A percentile compares a stretch with the other conserved stretches of the same genome.
These are phyloP conservation scores for Synergus japonicus DNA, from an alignment of 2,888 invertebrate species.

Conservation along the genomic window DNA sequence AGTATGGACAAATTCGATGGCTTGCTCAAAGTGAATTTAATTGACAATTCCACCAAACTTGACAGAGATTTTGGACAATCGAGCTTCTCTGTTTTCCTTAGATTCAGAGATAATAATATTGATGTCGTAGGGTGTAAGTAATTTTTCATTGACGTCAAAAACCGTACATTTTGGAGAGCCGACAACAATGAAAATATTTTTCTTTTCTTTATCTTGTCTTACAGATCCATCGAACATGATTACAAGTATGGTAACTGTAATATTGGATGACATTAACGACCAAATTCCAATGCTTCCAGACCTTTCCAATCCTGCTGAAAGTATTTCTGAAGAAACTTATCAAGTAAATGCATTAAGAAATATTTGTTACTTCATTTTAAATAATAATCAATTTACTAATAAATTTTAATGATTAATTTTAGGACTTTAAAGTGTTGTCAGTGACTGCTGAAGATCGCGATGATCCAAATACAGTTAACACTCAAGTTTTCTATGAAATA, in stretches of 20 bases:
- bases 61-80: slow-evolving; percentile 79
- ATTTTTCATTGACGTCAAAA: not conserved
- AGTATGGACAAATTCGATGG: slow-evolving; percentile 79
- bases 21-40: slow-evolving; percentile 77
- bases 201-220: not conserved
- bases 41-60: slow-evolving; percentile 75
- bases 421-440: slow-evolving; percentile 69
- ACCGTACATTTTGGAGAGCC: too few species aligned
- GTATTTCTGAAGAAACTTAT: slow-evolving; percentile 62
- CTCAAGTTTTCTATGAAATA: slow-evolving; percentile 79
- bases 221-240: slow-evolving; percentile 61
- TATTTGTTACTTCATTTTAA: not conserved
- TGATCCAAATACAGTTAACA: slow-evolving; percentile 79
- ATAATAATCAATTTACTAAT: not conserved
- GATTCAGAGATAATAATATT: slow-evolving; percentile 79
- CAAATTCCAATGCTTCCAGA: slow-evolving; percentile 80
- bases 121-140: slow-evolving; percentile 73
- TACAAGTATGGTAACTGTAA: slow-evolving; percentile 76
- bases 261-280: slow-evolving; percentile 82
- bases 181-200: not conserved
- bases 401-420: slow-evolving; percentile 45
- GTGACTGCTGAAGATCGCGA: slow-evolving; percentile 80
- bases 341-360: slow-evolving; percentile 39
- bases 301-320: slow-evolving; percentile 56
- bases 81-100: slow-evolving; percentile 78